These are phyloP conservation scores for Nycticorax nycticorax DNA, from an alignment of 2,113 vertebrate species.

Conservation along the genomic window DNA sequence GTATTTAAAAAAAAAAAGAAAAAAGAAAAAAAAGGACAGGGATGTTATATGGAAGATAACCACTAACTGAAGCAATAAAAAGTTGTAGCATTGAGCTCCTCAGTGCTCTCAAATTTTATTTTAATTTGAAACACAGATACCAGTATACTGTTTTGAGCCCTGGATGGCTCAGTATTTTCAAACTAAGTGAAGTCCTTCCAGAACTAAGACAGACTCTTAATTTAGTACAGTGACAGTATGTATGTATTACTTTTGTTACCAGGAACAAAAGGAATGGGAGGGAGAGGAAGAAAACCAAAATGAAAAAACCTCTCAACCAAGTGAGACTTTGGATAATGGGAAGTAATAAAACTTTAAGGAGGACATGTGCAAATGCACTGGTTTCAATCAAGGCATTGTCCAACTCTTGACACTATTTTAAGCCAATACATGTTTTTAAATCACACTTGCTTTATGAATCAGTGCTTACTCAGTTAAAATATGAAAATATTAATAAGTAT, in stretches of 20 bases:
- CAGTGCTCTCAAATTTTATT: background rate
- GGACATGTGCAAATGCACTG: background rate
- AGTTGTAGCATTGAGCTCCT: background rate
- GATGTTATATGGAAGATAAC: background rate
- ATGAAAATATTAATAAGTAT: background rate
- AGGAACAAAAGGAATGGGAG: background rate
- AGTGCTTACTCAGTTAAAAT: background rate
- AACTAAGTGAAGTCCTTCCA: background rate
- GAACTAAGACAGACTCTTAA: background rate
- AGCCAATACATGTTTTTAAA: background rate
- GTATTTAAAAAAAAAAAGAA: too few species aligned
- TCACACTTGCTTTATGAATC: background rate
- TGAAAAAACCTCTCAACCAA: background rate
- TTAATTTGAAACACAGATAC: background rate
- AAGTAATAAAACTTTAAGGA: background rate
- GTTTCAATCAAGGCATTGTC: background rate
- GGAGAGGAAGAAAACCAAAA: background rate
- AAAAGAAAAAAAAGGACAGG: background rate
- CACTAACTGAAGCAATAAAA: background rate
- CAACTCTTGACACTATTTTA: background rate
- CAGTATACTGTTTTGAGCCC: background rate
- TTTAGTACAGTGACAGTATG: background rate
- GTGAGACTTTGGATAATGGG: fast-evolving
- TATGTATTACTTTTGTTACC: background rate
- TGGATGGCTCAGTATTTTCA: background rate